Evolutionary conservation across 2,113 vertebrate genomes (phyloP), one percentile per base, ranked within the genome.

Genomic region (Theropithecus gelada): DNA sequence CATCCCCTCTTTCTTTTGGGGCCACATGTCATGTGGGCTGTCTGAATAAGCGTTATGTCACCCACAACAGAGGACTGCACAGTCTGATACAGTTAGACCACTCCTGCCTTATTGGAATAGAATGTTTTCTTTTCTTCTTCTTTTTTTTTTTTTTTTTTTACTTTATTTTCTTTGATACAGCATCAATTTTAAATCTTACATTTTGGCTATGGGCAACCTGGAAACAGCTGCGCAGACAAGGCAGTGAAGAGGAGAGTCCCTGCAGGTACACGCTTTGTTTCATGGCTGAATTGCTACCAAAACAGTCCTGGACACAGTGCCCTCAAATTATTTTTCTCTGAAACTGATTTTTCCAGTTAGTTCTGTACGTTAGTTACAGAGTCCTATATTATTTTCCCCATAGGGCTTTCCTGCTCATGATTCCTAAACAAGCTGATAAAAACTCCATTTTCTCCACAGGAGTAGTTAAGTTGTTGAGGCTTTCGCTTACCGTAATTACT

Each of bases 341-440:
- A 97, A 97, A 97, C 97, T 97, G 97, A 97, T 95, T 97, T 97
- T 97, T 96, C 97, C 96, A 97, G 95, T 98, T 97, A 89, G 95
- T 97, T 97, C 88, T 88, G 96, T 97, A 45, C 91, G 88, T 97
- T 97, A 97, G 97, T 97, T 96, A 96, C 95, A 94, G 96, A 96
- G 78, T 35, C 61, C 35, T 94, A 7, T 96, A 89, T 97, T 98
- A 97, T 95, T 97, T 97, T 92, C 90, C 95, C 97, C 86, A 95
- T 40, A 97, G 96, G 97, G 97, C 95, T 97, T 98, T 97, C 95
- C 97, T 96, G 96, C 91, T 96, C 93, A 97, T 61, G 86, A 95
- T 90, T 95, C 81, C 83, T 89, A 94, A 97, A 95, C 82, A 82
- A 97, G 89, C 81, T 93, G 93, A 97, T 97, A 97, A 98, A 98